phyloP scores from a whole-genome alignment of 2,797 vertebrate genomes.

The Microchirus variegatus region DNA sequence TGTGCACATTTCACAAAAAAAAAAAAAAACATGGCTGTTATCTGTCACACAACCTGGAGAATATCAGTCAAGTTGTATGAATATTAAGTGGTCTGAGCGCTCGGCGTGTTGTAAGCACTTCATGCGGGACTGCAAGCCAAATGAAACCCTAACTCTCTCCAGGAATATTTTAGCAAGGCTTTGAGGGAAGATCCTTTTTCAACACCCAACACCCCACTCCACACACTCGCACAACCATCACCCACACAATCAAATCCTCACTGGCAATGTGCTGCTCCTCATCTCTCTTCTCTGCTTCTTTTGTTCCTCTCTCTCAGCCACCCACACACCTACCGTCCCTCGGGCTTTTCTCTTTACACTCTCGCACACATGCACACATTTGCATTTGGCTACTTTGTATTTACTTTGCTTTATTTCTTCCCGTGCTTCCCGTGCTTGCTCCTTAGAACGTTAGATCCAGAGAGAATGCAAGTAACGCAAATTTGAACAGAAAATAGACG shows the following conservation, averaged over 20 bases:
- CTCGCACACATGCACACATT: conserved; percentile 54
- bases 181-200: conserved; percentile 74
- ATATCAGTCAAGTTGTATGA: conserved; percentile 46
- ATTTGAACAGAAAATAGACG: conserved; percentile 23
- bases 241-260: conserved; percentile 69
- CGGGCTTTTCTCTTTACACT: conserved; percentile 73
- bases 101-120: conserved; percentile 41
- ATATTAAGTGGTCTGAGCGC: conserved; percentile 63
- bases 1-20: conserved; percentile 38
- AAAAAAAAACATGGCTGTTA: conserved; percentile 51
- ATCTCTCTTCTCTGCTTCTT: conserved; percentile 76
- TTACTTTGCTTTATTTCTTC: conserved; percentile 52
- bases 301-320: conserved; percentile 82
- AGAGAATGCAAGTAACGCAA: conserved; percentile 12
- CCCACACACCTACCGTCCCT: conserved; percentile 81
- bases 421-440: conserved; percentile 21
- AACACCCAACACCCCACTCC: conserved; percentile 49
- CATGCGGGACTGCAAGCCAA: conserved; percentile 62
- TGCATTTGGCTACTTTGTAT: conserved; percentile 65
- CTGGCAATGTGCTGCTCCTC: conserved; percentile 69
- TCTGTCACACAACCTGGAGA: conserved; percentile 48
- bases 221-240: conserved; percentile 11
- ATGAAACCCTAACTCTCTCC: conserved; percentile 66
- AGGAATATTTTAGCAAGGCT: conserved; percentile 75
- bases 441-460: conserved; percentile 20